Conservation (phyloP, 1,140 invertebrate species). For the Listronotus oregonensis region DNA sequence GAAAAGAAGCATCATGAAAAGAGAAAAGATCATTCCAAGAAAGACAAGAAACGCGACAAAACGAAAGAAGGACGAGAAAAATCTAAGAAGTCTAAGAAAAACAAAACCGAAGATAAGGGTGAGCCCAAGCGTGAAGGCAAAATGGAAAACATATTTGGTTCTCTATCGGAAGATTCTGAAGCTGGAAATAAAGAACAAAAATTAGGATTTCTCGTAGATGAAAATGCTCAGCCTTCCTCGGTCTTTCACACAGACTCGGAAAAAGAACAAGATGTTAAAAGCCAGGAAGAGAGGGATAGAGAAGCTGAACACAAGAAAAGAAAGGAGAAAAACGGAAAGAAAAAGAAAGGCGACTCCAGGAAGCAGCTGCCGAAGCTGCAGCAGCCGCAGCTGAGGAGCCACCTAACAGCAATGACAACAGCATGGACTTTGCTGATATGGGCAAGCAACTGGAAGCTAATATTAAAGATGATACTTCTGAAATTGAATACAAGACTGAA, state of each 20-base stretch:
- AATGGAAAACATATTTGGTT: conserved; percentile 87
- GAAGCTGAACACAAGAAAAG: conserved; percentile 62
- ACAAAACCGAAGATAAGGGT: conserved; percentile 48
- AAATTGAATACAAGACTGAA: conserved; percentile 49
- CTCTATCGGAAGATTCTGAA: conserved; percentile 74
- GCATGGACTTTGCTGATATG: conserved; percentile 77
- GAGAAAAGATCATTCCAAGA: conserved; percentile 69
- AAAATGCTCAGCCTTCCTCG: conserved; percentile 31
- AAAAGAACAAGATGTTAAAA: conserved; percentile 41
- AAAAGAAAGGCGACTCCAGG: conserved; percentile 54
- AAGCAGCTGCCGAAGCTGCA: conserved; percentile 46
- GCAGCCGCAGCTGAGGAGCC: conserved; percentile 49
- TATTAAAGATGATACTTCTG: conserved; percentile 66
- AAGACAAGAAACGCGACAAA: conserved; percentile 74
- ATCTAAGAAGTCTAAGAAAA: conserved; percentile 65
- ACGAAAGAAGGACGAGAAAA: conserved; percentile 69
- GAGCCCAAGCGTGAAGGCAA: conserved; percentile 69
- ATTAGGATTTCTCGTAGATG: conserved; percentile 31
- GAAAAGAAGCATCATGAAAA: conserved; percentile 62
- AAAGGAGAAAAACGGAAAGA: conserved; percentile 76
- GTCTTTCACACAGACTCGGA: conserved; percentile 45
- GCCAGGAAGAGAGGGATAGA: conserved; percentile 50
- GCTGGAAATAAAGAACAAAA: conserved; percentile 43
- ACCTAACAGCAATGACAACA: conserved; percentile 72
- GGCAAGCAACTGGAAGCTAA: conserved; percentile 80